Conservation (phyloP, 2,113 vertebrate species). For the Spizaetus ornatus region DNA sequence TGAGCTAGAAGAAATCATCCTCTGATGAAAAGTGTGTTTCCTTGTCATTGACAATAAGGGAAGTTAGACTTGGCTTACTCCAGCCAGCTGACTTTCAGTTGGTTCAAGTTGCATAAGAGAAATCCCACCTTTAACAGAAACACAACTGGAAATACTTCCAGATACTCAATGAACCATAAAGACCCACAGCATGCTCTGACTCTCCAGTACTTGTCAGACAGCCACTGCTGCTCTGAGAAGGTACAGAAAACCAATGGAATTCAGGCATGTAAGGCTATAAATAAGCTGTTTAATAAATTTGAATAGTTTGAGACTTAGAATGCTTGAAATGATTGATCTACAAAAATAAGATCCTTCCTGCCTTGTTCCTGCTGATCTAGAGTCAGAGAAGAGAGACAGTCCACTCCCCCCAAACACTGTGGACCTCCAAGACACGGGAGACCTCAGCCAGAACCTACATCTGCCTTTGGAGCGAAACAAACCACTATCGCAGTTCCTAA, state of each 20-base stretch:
- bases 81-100: neutral
- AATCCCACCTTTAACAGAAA: neutral
- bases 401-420: neutral
- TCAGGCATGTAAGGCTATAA: neutral
- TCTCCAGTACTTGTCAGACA: neutral
- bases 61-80: neutral
- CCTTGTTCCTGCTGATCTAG: neutral
- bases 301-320: neutral
- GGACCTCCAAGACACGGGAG: neutral
- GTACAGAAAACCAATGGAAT: neutral
- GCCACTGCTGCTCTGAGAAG: neutral
- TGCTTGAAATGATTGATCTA: neutral
- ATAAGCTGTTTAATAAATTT: neutral
- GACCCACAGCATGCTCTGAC: neutral
- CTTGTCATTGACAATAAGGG: neutral
- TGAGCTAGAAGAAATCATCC: neutral
- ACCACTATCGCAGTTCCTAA: neutral
- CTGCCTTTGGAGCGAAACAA: neutral
- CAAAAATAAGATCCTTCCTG: neutral
- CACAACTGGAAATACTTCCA: neutral
- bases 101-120: neutral
- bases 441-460: neutral
- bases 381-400: neutral
- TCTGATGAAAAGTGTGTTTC: neutral
- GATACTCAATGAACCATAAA: neutral